phyloP scores from a whole-genome alignment of 2,888 invertebrate genomes.

The Temnothorax unifasciatus region DNA sequence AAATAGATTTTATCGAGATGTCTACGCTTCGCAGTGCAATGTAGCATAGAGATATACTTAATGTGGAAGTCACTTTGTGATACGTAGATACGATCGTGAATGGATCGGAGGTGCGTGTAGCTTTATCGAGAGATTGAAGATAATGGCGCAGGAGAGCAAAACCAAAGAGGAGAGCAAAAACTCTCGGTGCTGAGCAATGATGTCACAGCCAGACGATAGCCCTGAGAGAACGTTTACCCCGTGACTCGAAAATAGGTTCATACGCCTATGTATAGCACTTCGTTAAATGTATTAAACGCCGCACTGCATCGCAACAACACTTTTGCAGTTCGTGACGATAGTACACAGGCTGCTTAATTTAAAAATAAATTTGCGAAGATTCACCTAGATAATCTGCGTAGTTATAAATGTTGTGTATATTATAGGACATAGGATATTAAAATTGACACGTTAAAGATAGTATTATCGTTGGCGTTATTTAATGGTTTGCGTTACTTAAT shows the following conservation, averaged over 20 bases:
- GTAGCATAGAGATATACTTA: neutral
- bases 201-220: slow-evolving; percentile 74
- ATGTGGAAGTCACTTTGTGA: neutral
- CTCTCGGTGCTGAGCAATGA: slow-evolving; percentile 68
- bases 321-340: slow-evolving; percentile 62
- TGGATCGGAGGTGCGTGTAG: neutral
- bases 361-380: slow-evolving; percentile 17
- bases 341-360: neutral
- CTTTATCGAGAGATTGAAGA: slow-evolving; percentile 8
- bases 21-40: neutral
- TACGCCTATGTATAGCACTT: slow-evolving; percentile 74
- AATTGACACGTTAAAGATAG: neutral
- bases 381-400: slow-evolving; percentile 11
- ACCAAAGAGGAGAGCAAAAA: slow-evolving; percentile 62
- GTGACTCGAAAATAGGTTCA: slow-evolving; percentile 76
- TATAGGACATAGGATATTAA: neutral
- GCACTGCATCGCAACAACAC: slow-evolving; percentile 53
- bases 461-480: neutral
- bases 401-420: neutral
- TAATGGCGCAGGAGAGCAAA: slow-evolving; percentile 62
- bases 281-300: slow-evolving; percentile 73
- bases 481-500: slow-evolving; percentile 1
- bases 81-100: neutral
- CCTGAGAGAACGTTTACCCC: slow-evolving; percentile 78
- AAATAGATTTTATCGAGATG: slow-evolving; percentile 7